Evolutionary conservation across 1,140 invertebrate species (phyloP).

Genomic region (Tigriopus japonicus): DNA sequence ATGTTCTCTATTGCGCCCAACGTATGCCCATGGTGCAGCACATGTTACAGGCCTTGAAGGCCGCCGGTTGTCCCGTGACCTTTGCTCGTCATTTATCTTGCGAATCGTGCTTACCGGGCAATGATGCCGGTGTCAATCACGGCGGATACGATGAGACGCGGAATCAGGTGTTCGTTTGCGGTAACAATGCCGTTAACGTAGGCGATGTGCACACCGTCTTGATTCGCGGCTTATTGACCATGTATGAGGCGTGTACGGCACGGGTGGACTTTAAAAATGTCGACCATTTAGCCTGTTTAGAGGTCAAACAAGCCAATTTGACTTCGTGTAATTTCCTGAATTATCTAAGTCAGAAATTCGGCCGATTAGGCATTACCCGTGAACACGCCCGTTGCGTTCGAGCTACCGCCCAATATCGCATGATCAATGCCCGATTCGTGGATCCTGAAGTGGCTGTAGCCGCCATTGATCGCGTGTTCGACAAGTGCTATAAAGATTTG

Average conservation of each 20-base stretch:
- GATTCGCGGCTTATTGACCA: not conserved
- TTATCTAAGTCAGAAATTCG: not conserved
- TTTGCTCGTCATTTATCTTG: too few relatives aligned
- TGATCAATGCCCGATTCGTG: slow-evolving; percentile 1
- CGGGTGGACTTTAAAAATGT: not conserved
- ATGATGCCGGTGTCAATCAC: too few relatives aligned
- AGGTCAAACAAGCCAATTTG: slow-evolving; percentile 12
- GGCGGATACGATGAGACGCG: slow-evolving; percentile 76
- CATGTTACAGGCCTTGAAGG: too few relatives aligned
- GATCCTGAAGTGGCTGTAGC: not conserved
- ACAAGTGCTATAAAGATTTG: slow-evolving; percentile 45
- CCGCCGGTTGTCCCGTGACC: too few relatives aligned
- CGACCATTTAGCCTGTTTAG: slow-evolving; percentile 10
- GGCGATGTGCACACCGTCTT: not conserved
- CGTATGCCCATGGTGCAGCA: too few relatives aligned
- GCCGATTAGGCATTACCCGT: not conserved
- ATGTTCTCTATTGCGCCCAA: too few relatives aligned
- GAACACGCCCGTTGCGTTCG: not conserved
- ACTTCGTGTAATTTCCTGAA: not conserved
- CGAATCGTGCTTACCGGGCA: too few relatives aligned
- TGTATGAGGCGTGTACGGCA: slow-evolving; percentile 6
- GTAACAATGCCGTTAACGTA: too few relatives aligned
- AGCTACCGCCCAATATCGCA: not conserved
- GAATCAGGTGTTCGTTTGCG: slow-evolving; percentile 75
- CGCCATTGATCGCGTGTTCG: slow-evolving; percentile 4